Evolutionary conservation across 92 coral and sea anemone species (phyloP).

Genomic region (Montipora capitata): DNA sequence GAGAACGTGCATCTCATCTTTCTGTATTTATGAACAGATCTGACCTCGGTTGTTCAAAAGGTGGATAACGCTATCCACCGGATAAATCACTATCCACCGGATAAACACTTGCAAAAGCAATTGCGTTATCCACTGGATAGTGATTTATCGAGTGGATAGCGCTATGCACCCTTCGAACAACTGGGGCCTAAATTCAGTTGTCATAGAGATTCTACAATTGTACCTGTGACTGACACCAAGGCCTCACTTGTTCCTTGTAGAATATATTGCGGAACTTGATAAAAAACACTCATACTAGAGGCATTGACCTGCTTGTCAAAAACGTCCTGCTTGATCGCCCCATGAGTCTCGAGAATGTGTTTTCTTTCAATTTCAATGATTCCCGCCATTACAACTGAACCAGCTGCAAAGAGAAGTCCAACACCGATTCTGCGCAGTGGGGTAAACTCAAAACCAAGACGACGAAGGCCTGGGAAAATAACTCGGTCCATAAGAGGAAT

Average conservation of each 20-base stretch:
- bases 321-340: conserved; percentile 56
- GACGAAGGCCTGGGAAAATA: conserved; percentile 83
- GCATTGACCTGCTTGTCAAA: conserved; percentile 55
- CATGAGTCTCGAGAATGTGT: conserved; percentile 37
- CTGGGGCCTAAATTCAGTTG: too few species aligned
- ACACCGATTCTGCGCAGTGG: conserved; percentile 92
- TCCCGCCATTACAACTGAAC: conserved; percentile 90
- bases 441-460: conserved; percentile 75
- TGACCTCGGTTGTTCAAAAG: too few species aligned
- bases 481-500: conserved; percentile 92
- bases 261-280: conserved; percentile 88
- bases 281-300: conserved; percentile 80
- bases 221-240: conserved; percentile 85
- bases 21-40: too few species aligned
- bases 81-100: too few species aligned
- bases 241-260: conserved; percentile 86
- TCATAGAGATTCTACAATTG: background rate
- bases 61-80: too few species aligned
- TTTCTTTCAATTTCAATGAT: conserved; percentile 84
- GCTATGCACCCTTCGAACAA: too few species aligned
- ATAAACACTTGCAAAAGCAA: too few species aligned
- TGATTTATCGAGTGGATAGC: too few species aligned
- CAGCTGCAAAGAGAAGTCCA: conserved; percentile 91
- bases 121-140: too few species aligned
- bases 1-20: too few species aligned